Evolutionary conservation across 2,797 vertebrate species (phyloP).

Genomic region (Intellagama lesueurii): DNA sequence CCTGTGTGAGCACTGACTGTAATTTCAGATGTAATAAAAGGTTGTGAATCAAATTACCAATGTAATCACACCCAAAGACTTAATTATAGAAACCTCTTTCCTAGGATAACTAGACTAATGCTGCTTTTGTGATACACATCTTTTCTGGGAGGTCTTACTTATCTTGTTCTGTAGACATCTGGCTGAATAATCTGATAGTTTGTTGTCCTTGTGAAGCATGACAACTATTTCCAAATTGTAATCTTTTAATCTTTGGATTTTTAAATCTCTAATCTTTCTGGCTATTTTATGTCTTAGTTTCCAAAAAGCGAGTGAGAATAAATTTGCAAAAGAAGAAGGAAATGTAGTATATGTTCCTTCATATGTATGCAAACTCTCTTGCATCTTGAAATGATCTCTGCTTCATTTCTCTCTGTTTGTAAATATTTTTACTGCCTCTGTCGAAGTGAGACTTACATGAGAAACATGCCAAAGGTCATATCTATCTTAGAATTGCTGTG

Average conservation of each 20-base stretch:
- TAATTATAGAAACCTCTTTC: fast-evolving
- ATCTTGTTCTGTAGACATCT: conserved; percentile 19
- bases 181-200: conserved; percentile 25
- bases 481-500: conserved; percentile 45
- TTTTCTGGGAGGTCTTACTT: conserved; percentile 19
- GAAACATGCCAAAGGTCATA: conserved; percentile 33
- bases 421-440: conserved; percentile 39
- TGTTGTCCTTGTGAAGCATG: conserved; percentile 52
- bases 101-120: neutral
- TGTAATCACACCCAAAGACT: neutral
- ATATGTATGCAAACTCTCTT: conserved; percentile 11
- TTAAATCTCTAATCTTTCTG: conserved; percentile 37
- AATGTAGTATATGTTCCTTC: neutral
- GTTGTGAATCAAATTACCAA: too few species aligned
- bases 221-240: conserved; percentile 45
- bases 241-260: conserved; percentile 47
- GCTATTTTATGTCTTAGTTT: conserved; percentile 59
- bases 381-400: conserved; percentile 36
- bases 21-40: too few species aligned
- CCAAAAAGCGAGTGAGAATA: conserved; percentile 41
- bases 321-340: neutral
- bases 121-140: neutral
- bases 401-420: conserved; percentile 26
- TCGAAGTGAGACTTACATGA: conserved; percentile 16
- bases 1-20: too few species aligned